Conservation (phyloP, 2,888 invertebrate genomes). For the Alviniconcha strummeri region DNA sequence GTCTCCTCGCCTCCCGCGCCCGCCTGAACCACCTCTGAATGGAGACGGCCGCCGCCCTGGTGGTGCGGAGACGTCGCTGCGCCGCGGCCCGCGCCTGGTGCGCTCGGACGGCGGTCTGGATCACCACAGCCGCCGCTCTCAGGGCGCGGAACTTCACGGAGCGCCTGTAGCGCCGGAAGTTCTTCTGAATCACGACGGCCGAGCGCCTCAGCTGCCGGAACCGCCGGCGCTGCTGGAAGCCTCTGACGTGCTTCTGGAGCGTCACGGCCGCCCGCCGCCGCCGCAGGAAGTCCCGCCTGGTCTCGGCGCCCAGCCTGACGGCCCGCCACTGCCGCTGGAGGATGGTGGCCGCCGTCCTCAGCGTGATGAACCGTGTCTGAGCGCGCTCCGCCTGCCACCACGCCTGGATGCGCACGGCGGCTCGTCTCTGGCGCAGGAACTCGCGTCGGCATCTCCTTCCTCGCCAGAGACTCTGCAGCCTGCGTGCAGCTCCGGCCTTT, state of each 20-base stretch:
- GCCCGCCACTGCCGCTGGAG: constrained; percentile 51
- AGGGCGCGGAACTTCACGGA: constrained; percentile 33
- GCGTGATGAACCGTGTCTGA: constrained; percentile 4
- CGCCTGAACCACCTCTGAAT: constrained; percentile 12
- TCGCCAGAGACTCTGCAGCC: constrained; percentile 39
- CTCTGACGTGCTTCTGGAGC: constrained; percentile 38
- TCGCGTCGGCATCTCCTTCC: background rate
- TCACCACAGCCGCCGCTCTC: constrained; percentile 37
- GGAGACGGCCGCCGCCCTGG: constrained; percentile 22
- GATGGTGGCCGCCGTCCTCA: constrained; percentile 26
- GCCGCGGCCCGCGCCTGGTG: constrained; percentile 31
- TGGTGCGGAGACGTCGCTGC: constrained; percentile 31
- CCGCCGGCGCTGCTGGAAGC: background rate
- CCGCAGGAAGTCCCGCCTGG: constrained; percentile 35
- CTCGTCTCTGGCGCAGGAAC: constrained; percentile 22
- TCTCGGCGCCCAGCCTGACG: background rate
- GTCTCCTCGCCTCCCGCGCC: background rate
- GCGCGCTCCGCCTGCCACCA: constrained; percentile 36
- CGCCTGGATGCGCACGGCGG: constrained; percentile 37
- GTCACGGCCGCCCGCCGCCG: constrained; percentile 34
- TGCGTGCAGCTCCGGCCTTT: constrained; percentile 26
- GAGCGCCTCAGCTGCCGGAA: constrained; percentile 25
- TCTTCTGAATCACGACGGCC: constrained; percentile 37
- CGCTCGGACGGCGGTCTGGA: constrained; percentile 51
- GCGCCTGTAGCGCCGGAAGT: constrained; percentile 29